These are phyloP conservation scores for Corydoras maculifer DNA, from an alignment of 2,113 vertebrate genomes.

Conservation along the genomic window DNA sequence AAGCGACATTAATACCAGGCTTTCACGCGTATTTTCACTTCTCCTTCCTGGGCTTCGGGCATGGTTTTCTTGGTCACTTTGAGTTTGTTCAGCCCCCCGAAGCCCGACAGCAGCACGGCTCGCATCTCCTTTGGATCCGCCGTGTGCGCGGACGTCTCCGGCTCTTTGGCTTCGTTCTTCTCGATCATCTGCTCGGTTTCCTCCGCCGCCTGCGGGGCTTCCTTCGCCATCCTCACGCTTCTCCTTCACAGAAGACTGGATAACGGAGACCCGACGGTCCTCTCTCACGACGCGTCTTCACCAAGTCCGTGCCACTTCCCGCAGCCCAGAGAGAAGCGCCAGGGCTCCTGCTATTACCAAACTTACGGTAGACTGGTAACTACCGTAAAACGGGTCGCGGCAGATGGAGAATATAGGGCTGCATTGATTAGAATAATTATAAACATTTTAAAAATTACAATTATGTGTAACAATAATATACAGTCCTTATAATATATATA, in stretches of 20 bases:
- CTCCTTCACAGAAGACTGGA: conserved; percentile 25
- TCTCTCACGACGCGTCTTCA: conserved; percentile 12
- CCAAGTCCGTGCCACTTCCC: conserved; percentile 7
- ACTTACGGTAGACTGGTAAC: conserved; percentile 18
- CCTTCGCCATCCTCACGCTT: conserved; percentile 74
- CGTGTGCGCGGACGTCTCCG: conserved; percentile 55
- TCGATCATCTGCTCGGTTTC: conserved; percentile 92
- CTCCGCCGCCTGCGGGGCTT: conserved; percentile 79
- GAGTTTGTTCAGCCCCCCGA: conserved; percentile 94
- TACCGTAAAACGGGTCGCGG: conserved; percentile 2
- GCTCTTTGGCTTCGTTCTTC: conserved; percentile 66
- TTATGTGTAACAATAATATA: too few relatives aligned
- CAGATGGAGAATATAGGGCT: not conserved
- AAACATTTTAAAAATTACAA: not conserved
- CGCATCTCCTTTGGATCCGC: conserved; percentile 86
- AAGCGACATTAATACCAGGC: conserved; percentile 72
- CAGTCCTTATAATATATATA: too few relatives aligned
- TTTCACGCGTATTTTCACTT: conserved; percentile 96
- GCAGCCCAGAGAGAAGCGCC: not conserved
- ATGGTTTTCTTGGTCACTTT: conserved; percentile 81
- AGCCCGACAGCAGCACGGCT: conserved; percentile 82
- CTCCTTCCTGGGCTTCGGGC: conserved; percentile 89
- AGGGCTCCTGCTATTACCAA: not conserved
- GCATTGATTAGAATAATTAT: not conserved
- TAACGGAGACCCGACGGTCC: conserved; percentile 23